Percentiles rank a stretch among this genome's conserved stretches.
phyloP scores from a whole-genome alignment of 1,140 invertebrate species.

The Druon quercuslanigerum region DNA sequence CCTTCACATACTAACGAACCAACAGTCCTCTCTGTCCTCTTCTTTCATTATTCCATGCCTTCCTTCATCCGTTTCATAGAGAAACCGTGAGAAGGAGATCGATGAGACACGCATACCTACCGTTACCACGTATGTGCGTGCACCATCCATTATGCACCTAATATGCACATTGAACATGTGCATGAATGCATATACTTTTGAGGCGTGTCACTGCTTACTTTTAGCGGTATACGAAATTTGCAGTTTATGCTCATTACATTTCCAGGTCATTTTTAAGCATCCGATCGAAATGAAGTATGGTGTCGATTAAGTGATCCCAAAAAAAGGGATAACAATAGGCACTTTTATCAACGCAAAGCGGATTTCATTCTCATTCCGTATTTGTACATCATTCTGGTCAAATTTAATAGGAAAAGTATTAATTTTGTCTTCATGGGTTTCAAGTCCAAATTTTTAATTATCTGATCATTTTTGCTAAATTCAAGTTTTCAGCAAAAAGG shows the following conservation, averaged over 20 bases:
- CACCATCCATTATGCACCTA: slow-evolving; percentile 7
- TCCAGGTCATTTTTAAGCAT: background rate
- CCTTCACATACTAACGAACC: background rate
- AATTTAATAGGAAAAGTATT: no score
- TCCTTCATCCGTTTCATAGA: slow-evolving; percentile 51
- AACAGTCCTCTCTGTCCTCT: slow-evolving; percentile 29
- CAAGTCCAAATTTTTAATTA: no score
- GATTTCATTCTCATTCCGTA: no score
- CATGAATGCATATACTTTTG: background rate
- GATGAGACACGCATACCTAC: slow-evolving; percentile 56
- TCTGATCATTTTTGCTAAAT: no score
- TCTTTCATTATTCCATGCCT: slow-evolving; percentile 48
- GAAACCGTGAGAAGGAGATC: slow-evolving; percentile 71
- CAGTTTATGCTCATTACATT: slow-evolving; percentile 8
- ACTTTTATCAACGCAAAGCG: no score
- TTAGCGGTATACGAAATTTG: background rate
- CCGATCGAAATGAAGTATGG: background rate
- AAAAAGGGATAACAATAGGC: no score
- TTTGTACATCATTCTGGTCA: no score
- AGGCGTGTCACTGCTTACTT: background rate
- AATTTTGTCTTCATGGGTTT: no score
- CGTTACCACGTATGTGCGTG: slow-evolving; percentile 27
- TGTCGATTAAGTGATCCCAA: no score
- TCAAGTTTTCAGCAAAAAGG: no score
- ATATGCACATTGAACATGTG: slow-evolving; percentile 1